Evolutionary conservation across 2,797 vertebrate species (phyloP).

Genomic region (Tympanoctomys barrerae): DNA sequence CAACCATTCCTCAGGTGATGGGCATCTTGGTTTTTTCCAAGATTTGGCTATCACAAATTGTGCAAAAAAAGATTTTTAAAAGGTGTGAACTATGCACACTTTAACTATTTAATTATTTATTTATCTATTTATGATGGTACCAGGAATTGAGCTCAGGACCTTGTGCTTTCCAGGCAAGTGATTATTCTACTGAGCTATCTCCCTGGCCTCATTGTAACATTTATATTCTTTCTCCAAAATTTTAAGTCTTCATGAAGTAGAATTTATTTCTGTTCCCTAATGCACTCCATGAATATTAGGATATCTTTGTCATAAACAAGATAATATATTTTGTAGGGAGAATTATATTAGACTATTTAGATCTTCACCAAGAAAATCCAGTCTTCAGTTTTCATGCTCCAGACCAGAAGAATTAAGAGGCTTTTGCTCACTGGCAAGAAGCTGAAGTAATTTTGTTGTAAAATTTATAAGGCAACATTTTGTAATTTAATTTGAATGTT

Average conservation of each 20-base stretch:
- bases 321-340: background rate
- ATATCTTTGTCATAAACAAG: background rate
- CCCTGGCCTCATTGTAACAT: background rate
- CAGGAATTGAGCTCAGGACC: too few species aligned
- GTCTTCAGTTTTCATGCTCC: background rate
- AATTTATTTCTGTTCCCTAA: background rate
- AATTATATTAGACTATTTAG: slow-evolving; percentile 36
- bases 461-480: slow-evolving; percentile 65
- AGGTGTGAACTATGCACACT: background rate
- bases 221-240: background rate
- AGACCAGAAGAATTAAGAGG: slow-evolving; percentile 11
- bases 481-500: slow-evolving; percentile 69
- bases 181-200: too few species aligned
- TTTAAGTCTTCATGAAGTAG: slow-evolving; percentile 12
- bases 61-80: background rate
- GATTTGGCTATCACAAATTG: too few species aligned
- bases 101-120: too few species aligned
- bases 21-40: too few species aligned
- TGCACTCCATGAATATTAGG: background rate
- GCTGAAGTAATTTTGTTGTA: slow-evolving; percentile 34
- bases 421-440: slow-evolving; percentile 32
- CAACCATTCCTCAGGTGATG: too few species aligned
- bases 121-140: too few species aligned
- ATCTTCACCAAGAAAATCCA: background rate
- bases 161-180: too few species aligned